Conservation (phyloP, 2,797 vertebrate genomes). For the Mycteria americana region DNA sequence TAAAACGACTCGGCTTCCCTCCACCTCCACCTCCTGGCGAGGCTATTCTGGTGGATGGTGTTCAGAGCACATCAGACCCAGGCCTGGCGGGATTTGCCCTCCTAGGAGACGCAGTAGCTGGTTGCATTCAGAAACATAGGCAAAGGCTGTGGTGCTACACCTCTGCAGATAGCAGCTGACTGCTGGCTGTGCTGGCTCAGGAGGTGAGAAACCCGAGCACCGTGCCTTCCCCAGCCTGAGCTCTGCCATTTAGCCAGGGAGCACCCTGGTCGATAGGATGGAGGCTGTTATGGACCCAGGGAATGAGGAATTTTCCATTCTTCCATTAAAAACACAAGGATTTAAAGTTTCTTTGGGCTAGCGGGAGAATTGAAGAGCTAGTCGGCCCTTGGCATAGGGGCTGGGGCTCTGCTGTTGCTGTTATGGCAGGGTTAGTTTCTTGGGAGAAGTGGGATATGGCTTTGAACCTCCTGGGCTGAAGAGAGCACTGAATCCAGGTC, state of each 20-base stretch:
- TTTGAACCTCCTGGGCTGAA: background rate
- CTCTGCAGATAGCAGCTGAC: background rate
- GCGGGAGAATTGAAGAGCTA: background rate
- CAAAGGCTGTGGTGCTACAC: background rate
- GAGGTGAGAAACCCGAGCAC: background rate
- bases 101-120: accelerated
- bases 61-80: background rate
- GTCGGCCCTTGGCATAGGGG: background rate
- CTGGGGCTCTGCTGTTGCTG: background rate
- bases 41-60: background rate
- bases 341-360: background rate
- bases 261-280: accelerated
- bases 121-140: background rate
- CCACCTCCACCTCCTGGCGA: background rate
- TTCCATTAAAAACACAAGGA: background rate
- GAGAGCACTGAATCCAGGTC: background rate
- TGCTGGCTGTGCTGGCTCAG: background rate
- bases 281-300: background rate
- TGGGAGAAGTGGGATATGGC: background rate
- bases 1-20: background rate
- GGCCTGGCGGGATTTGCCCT: background rate
- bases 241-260: background rate
- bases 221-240: background rate
- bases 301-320: background rate
- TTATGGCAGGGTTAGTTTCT: background rate